Conservation (phyloP, 2,888 invertebrate species). For the Bursaphelenchus okinawaensis region DNA sequence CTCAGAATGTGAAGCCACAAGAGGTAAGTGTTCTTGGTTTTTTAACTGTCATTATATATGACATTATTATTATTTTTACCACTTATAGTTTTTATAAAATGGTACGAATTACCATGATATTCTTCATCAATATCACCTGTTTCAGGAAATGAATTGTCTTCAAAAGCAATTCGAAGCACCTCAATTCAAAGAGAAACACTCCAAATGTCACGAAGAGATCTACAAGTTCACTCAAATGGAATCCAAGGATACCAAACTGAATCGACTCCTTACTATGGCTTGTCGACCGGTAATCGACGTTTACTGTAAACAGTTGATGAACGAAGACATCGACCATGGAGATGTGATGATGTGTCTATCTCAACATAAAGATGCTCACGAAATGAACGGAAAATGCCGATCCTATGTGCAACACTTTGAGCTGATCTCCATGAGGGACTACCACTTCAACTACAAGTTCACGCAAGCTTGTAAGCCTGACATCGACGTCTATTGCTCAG, state of each 20-base stretch:
- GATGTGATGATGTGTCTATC: conserved; percentile 91
- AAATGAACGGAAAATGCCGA: conserved; percentile 76
- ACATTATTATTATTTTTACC: neutral
- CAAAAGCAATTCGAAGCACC: conserved; percentile 66
- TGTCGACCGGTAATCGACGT: conserved; percentile 75
- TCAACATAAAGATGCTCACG: conserved; percentile 78
- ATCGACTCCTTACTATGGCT: conserved; percentile 76
- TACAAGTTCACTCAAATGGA: conserved; percentile 66
- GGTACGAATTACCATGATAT: too few relatives aligned
- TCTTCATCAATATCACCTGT: too few relatives aligned
- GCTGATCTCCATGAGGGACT: conserved; percentile 83
- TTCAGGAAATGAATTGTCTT: conserved; percentile 78
- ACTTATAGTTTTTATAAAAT: too few relatives aligned
- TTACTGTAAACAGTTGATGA: conserved; percentile 64
- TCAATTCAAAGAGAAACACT: conserved; percentile 47
- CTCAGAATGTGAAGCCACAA: conserved; percentile 64
- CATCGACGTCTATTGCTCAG: conserved; percentile 66
- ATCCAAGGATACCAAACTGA: conserved; percentile 80
- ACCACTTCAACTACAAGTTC: conserved; percentile 86
- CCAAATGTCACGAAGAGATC: conserved; percentile 65
- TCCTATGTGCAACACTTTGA: conserved; percentile 95
- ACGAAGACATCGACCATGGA: conserved; percentile 68
- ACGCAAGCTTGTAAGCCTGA: conserved; percentile 75
- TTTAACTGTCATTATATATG: too few relatives aligned
- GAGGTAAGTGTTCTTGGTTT: conserved; percentile 25